These are phyloP conservation scores for Choristoneura fumiferana DNA, from an alignment of 1,140 invertebrate genomes.

Conservation along the genomic window DNA sequence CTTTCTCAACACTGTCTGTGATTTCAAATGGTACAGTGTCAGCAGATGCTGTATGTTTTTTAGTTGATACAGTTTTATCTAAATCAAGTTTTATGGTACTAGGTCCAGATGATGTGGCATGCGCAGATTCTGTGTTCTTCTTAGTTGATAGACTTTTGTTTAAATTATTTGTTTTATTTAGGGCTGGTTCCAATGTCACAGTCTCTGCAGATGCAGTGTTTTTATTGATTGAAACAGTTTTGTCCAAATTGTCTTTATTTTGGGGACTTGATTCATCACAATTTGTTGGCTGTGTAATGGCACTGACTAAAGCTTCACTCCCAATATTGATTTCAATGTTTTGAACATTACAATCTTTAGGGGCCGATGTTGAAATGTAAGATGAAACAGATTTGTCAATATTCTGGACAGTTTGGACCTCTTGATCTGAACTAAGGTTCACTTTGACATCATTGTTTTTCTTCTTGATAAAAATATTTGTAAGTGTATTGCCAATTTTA, in stretches of 20 bases:
- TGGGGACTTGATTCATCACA: neutral
- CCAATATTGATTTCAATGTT: conserved; percentile 24
- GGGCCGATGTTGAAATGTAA: neutral
- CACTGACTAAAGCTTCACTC: conserved; percentile 2
- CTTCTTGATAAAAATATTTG: conserved; percentile 61
- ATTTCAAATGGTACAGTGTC: conserved; percentile 58
- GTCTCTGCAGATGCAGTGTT: too few species aligned
- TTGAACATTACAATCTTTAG: conserved; percentile 15
- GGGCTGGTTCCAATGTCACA: too few species aligned
- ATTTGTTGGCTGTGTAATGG: conserved; percentile 2
- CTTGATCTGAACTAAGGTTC: conserved; percentile 51
- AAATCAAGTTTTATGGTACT: neutral
- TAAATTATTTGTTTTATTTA: too few species aligned
- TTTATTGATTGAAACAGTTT: too few species aligned
- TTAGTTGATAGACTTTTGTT: too few species aligned
- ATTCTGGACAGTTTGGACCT: conserved; percentile 47
- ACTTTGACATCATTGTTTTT: conserved; percentile 55
- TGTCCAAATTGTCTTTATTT: too few species aligned
- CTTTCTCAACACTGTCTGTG: conserved; percentile 62
- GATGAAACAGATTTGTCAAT: neutral
- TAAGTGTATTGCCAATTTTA: conserved; percentile 57
- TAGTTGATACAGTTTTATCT: conserved; percentile 42
- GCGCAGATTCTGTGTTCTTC: too few species aligned
- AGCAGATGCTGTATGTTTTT: conserved; percentile 63
- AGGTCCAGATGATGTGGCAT: neutral